Conservation (phyloP, 2,797 vertebrate genomes). For the Labroides dimidiatus region DNA sequence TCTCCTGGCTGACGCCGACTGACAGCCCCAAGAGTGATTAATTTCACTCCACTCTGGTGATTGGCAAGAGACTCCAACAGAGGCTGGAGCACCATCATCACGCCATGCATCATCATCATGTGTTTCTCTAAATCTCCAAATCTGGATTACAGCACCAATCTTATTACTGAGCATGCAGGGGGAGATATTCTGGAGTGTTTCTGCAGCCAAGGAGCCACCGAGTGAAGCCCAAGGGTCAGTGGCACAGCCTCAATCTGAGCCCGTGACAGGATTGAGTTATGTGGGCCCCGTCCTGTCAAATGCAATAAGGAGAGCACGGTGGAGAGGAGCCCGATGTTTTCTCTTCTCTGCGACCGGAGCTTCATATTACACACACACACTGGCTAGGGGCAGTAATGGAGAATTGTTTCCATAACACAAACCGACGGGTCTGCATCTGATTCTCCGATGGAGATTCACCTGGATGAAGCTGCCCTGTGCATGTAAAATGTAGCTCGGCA, state of each 20-base stretch:
- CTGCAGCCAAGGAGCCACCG: slow-evolving; percentile 40
- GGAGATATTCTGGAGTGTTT: slow-evolving; percentile 41
- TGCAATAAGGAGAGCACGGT: slow-evolving; percentile 72
- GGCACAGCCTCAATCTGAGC: slow-evolving; percentile 66
- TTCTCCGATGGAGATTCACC: slow-evolving; percentile 16
- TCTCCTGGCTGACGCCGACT: slow-evolving; percentile 69
- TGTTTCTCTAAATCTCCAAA: slow-evolving; percentile 38
- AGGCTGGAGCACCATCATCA: slow-evolving; percentile 38
- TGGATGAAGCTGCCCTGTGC: slow-evolving; percentile 1
- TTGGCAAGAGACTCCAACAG: slow-evolving; percentile 69
- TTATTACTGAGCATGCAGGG: slow-evolving; percentile 10
- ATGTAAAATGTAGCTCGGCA: background rate
- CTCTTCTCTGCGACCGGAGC: slow-evolving; percentile 14
- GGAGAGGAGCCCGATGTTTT: slow-evolving; percentile 60
- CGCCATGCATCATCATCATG: slow-evolving; percentile 26
- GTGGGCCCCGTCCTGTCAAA: slow-evolving; percentile 80
- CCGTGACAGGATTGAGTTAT: slow-evolving; percentile 78
- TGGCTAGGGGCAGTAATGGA: slow-evolving; percentile 57
- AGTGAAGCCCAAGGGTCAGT: slow-evolving; percentile 64
- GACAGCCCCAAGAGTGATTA: slow-evolving; percentile 75
- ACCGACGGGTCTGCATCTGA: slow-evolving; percentile 29
- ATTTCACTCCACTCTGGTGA: slow-evolving; percentile 67
- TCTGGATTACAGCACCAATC: slow-evolving; percentile 35
- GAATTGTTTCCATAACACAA: slow-evolving; percentile 47
- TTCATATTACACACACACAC: slow-evolving; percentile 51